Evolutionary conservation across 2,113 vertebrate genomes (phyloP).

Genomic region (Notiomystis cincta): DNA sequence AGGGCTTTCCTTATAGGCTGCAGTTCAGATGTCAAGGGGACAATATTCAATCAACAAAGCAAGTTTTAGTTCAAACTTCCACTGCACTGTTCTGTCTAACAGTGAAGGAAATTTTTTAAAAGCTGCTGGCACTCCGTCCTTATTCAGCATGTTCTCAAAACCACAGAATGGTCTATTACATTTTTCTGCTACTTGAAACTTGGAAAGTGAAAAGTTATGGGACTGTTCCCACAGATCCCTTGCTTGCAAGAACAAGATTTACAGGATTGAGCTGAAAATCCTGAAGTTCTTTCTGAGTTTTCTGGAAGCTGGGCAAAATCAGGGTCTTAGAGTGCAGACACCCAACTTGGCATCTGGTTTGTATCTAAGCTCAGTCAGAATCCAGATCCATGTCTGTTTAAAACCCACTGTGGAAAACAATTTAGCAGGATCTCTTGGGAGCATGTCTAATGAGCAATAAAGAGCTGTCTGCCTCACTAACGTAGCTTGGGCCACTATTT

Average conservation of each 20-base stretch:
- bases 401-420: neutral
- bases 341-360: neutral
- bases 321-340: neutral
- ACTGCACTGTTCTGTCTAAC: neutral
- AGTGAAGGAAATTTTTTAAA: conserved; percentile 41
- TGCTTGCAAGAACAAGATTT: neutral
- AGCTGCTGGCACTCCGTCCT: neutral
- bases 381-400: neutral
- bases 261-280: neutral
- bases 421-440: neutral
- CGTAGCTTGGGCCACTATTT: neutral
- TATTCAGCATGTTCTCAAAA: conserved; percentile 1
- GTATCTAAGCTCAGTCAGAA: neutral
- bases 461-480: neutral
- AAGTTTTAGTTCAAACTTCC: conserved; percentile 10
- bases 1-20: neutral
- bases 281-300: neutral
- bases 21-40: neutral
- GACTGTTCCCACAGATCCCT: neutral
- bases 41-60: conserved; percentile 29
- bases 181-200: neutral
- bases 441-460: neutral
- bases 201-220: neutral
- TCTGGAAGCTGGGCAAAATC: neutral
- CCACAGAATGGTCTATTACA: conserved; percentile 1